These are phyloP conservation scores for Amphiprion clarkii DNA, from an alignment of 2,797 vertebrate species.

Conservation along the genomic window DNA sequence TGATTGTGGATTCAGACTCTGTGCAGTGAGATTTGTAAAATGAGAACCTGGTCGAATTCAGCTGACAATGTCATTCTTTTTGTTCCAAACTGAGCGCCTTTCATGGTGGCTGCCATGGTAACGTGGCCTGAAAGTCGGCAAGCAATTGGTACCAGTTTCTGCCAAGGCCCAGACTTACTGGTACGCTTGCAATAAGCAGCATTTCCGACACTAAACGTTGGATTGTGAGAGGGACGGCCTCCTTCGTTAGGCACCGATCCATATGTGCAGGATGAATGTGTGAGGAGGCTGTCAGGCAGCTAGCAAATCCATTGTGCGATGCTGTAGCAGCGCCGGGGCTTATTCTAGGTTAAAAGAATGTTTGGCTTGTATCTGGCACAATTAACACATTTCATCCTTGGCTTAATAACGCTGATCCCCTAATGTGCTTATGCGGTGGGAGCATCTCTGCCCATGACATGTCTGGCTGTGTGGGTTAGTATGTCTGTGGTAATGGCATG, in stretches of 20 bases:
- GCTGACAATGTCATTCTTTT: constrained; percentile 86
- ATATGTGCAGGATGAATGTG: constrained; percentile 69
- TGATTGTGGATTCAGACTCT: constrained; percentile 64
- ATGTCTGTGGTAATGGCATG: constrained; percentile 73
- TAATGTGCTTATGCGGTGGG: constrained; percentile 79
- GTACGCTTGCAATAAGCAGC: constrained; percentile 81
- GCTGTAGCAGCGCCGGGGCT: constrained; percentile 52
- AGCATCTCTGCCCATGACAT: constrained; percentile 67
- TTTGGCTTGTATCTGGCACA: constrained; percentile 72
- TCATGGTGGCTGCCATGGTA: constrained; percentile 89
- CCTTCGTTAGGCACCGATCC: constrained; percentile 61
- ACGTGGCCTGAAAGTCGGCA: constrained; percentile 86
- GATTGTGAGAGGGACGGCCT: constrained; percentile 58
- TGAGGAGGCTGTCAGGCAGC: constrained; percentile 48
- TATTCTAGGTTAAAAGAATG: constrained; percentile 70
- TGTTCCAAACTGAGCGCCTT: constrained; percentile 84
- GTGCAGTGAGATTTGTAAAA: constrained; percentile 76
- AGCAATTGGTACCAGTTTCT: constrained; percentile 88
- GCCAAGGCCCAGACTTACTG: constrained; percentile 83
- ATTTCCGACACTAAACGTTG: constrained; percentile 65
- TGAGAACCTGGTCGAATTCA: constrained; percentile 80
- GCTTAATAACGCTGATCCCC: constrained; percentile 81
- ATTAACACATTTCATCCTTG: constrained; percentile 77
- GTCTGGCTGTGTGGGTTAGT: constrained; percentile 77
- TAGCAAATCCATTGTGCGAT: constrained; percentile 67